Percentiles rank a stretch among this genome's conserved stretches.
phyloP scores from a whole-genome alignment of 2,888 invertebrate species.

The Osmoderma eremita region DNA sequence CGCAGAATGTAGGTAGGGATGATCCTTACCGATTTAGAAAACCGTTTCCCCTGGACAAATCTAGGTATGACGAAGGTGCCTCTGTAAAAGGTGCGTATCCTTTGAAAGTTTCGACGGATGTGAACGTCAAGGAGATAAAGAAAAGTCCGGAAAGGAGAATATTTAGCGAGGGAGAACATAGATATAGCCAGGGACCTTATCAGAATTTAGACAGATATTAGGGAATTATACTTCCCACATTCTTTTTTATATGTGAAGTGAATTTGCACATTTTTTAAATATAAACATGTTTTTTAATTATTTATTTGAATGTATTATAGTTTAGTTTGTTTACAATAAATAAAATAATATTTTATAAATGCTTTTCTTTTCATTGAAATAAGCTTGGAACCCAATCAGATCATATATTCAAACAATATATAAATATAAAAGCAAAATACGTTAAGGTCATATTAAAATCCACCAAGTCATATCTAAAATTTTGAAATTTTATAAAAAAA shows the following conservation, averaged over 20 bases:
- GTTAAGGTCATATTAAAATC: too few species aligned
- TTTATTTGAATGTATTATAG: neutral
- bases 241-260: neutral
- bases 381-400: too few species aligned
- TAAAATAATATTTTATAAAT: neutral
- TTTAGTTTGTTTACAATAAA: neutral
- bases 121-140: constrained; percentile 60
- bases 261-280: neutral
- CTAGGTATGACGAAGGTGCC: constrained; percentile 51
- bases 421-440: too few species aligned
- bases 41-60: constrained; percentile 47
- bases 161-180: constrained; percentile 58
- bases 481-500: too few species aligned
- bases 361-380: too few species aligned
- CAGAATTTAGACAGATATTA: constrained; percentile 18
- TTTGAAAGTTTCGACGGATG: constrained; percentile 59
- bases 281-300: neutral
- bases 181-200: constrained; percentile 47
- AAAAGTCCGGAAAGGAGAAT: constrained; percentile 62
- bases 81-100: constrained; percentile 55
- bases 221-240: neutral
- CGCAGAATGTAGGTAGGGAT: constrained; percentile 45
- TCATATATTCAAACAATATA: too few species aligned
- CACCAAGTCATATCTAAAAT: too few species aligned
- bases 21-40: constrained; percentile 50